These are phyloP conservation scores for Brachionus asplanchnoidis DNA, from an alignment of 1,140 invertebrate genomes.

Conservation along the genomic window DNA sequence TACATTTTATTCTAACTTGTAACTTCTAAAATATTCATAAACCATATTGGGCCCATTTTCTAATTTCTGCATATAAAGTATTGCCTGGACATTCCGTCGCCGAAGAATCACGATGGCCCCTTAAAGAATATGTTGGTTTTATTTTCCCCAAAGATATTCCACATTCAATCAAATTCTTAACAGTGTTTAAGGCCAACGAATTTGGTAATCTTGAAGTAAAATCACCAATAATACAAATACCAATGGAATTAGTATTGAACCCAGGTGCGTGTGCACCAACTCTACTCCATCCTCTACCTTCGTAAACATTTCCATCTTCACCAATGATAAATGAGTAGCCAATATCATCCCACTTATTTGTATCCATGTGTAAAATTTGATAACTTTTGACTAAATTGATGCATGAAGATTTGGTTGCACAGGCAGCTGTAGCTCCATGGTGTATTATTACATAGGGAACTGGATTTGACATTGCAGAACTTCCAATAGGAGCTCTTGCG, in stretches of 20 bases:
- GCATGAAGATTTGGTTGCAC: constrained; percentile 44
- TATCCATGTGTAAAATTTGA: constrained; percentile 68
- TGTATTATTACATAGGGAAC: constrained; percentile 66
- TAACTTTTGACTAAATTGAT: constrained; percentile 52
- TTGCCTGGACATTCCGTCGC: constrained; percentile 45
- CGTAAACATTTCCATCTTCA: constrained; percentile 47
- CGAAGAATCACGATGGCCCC: constrained; percentile 45
- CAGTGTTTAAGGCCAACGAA: constrained; percentile 43
- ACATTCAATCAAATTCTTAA: constrained; percentile 46
- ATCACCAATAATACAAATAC: constrained; percentile 65
- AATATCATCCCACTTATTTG: constrained; percentile 50
- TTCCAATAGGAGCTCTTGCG: constrained; percentile 43
- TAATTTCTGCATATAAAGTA: constrained; percentile 46
- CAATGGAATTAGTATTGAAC: constrained; percentile 64
- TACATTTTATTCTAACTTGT: too few relatives aligned
- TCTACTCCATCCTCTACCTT: constrained; percentile 49
- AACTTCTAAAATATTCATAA: not conserved
- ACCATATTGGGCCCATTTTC: not conserved
- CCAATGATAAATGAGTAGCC: constrained; percentile 48
- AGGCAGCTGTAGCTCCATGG: constrained; percentile 47
- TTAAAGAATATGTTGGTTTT: constrained; percentile 44
- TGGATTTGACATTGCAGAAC: constrained; percentile 53
- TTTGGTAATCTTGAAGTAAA: constrained; percentile 45
- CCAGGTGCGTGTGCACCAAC: constrained; percentile 64
- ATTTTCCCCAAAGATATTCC: constrained; percentile 44